Conservation (phyloP, 2,113 vertebrate species). For the Hippocampus abdominalis region DNA sequence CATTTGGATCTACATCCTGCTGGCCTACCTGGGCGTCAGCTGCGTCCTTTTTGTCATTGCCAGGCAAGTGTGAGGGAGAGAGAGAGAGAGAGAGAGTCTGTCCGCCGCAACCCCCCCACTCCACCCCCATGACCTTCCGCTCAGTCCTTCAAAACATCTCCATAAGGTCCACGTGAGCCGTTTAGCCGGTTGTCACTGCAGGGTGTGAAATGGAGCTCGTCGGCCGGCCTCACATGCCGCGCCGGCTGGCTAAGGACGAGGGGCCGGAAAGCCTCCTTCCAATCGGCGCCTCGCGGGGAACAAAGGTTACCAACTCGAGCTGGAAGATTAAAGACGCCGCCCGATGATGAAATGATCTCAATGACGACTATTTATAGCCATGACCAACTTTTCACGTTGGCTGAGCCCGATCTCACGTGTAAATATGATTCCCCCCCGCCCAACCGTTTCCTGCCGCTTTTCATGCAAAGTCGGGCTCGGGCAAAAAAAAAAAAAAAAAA, state of each 20-base stretch:
- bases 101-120: neutral
- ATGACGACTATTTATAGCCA: constrained; percentile 38
- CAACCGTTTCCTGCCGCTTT: constrained; percentile 56
- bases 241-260: constrained; percentile 28
- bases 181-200: constrained; percentile 36
- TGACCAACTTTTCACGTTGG: constrained; percentile 20
- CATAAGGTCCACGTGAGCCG: constrained; percentile 26
- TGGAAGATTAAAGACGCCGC: neutral
- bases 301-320: neutral
- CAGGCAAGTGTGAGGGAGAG: constrained; percentile 76
- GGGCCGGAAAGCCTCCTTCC: constrained; percentile 17
- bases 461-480: constrained; percentile 64
- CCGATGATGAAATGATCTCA: constrained; percentile 1
- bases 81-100: neutral
- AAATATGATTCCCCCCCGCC: constrained; percentile 23
- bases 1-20: constrained; percentile 98
- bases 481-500: constrained; percentile 67
- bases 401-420: constrained; percentile 25
- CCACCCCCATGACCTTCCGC: neutral
- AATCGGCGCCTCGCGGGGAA: neutral
- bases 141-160: neutral
- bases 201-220: constrained; percentile 12
- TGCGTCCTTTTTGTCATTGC: constrained; percentile 98
- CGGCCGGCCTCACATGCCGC: constrained; percentile 31
- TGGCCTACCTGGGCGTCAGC: constrained; percentile 97